Conservation (phyloP, 2,797 vertebrate species). For the Cossypha heuglini region DNA sequence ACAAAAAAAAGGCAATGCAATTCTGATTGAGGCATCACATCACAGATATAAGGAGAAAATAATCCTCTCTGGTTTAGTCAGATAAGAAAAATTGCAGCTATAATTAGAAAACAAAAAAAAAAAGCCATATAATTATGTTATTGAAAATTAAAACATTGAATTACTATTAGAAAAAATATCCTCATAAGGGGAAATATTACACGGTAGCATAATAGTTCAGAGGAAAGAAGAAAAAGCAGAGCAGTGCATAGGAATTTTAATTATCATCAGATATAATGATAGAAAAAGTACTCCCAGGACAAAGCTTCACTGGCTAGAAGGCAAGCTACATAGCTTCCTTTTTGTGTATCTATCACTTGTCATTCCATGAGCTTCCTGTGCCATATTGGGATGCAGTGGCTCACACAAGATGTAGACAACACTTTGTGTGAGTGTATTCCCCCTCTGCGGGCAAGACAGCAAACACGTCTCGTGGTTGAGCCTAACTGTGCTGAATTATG, state of each 20-base stretch:
- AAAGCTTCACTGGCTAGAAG: neutral
- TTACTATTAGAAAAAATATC: neutral
- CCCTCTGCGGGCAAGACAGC: neutral
- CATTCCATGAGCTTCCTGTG: neutral
- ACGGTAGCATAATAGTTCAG: neutral
- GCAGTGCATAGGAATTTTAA: neutral
- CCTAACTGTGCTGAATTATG: conserved; percentile 45
- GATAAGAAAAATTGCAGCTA: conserved; percentile 19
- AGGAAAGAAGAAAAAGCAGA: neutral
- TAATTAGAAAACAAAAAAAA: neutral
- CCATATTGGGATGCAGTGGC: neutral
- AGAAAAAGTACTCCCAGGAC: neutral
- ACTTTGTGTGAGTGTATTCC: neutral
- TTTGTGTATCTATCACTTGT: rapidly evolving
- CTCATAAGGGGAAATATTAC: neutral
- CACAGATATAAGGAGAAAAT: conserved; percentile 19
- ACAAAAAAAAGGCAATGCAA: neutral
- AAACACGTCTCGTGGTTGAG: conserved; percentile 26
- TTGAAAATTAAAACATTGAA: neutral
- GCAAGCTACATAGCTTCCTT: neutral
- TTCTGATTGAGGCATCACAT: neutral
- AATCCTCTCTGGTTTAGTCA: neutral
- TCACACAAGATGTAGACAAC: neutral
- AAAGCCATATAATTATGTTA: neutral
- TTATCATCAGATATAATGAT: neutral